phyloP scores from a whole-genome alignment of 1,140 invertebrate species.

The Euura saliciscinereae region DNA sequence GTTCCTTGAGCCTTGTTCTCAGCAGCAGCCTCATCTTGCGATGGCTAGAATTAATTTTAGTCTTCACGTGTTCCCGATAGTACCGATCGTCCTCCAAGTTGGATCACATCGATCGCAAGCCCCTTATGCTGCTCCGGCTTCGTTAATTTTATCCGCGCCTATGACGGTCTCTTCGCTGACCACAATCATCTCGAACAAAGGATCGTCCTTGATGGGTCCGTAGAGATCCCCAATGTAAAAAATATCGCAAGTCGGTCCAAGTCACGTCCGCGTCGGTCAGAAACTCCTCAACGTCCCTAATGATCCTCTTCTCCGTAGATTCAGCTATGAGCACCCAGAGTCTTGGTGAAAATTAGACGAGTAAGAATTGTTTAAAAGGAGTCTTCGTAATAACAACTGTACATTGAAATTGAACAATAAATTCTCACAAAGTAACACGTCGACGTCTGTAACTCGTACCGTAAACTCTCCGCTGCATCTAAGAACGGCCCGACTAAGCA shows the following conservation, averaged over 20 bases:
- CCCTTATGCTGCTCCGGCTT: conserved; percentile 72
- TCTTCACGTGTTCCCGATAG: conserved; percentile 74
- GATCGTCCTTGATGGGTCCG: conserved; percentile 91
- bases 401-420: conserved; percentile 2
- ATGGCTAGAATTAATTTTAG: conserved; percentile 94
- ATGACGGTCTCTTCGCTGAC: conserved; percentile 90
- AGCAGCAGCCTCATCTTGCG: conserved; percentile 82
- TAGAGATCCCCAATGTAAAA: conserved; percentile 89
- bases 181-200: conserved; percentile 82
- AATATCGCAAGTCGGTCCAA: conserved; percentile 76
- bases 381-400: conserved; percentile 11
- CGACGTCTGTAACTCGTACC: conserved; percentile 89
- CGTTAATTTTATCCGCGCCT: conserved; percentile 88
- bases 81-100: conserved; percentile 72
- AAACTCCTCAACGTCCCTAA: conserved; percentile 77
- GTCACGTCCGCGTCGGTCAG: conserved; percentile 84
- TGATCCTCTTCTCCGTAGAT: conserved; percentile 78
- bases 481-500: conserved; percentile 85
- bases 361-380: background rate
- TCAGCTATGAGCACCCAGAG: conserved; percentile 92
- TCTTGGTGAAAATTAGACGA: conserved; percentile 79
- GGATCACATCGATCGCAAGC: conserved; percentile 77
- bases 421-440: conserved; percentile 84
- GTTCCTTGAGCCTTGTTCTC: conserved; percentile 72
- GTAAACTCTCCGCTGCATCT: conserved; percentile 77